Conservation (phyloP, 2,888 invertebrate species). For the Megamerina dolium region DNA sequence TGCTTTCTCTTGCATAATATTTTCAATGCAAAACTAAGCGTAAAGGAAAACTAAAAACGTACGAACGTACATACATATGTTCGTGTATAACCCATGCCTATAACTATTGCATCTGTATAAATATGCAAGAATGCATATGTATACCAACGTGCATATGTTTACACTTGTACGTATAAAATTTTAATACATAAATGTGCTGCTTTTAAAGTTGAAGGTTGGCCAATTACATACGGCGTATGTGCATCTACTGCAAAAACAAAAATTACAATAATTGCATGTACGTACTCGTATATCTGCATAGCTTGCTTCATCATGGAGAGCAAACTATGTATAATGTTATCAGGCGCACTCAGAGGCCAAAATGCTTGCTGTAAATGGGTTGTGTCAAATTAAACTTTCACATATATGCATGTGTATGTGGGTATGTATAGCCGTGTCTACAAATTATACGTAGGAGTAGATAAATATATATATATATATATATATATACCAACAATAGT, state of each 20-base stretch:
- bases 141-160: slow-evolving; percentile 2
- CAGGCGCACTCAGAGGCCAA: not conserved
- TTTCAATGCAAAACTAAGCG: too few relatives aligned
- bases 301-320: too few relatives aligned
- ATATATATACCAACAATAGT: not conserved
- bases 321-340: too few relatives aligned
- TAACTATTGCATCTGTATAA: too few relatives aligned
- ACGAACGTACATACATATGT: too few relatives aligned
- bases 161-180: slow-evolving; percentile 12
- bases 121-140: too few relatives aligned
- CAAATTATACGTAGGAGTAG: not conserved
- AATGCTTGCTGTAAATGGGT: not conserved
- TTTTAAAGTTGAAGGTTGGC: slow-evolving; percentile 25
- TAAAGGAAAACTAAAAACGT: too few relatives aligned
- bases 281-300: too few relatives aligned
- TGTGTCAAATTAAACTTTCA: slow-evolving; percentile 1
- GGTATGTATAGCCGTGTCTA: not conserved
- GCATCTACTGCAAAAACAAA: too few relatives aligned
- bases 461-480: slow-evolving; percentile 3
- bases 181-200: slow-evolving; percentile 7
- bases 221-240: slow-evolving; percentile 27
- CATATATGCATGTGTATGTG: not conserved
- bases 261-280: too few relatives aligned
- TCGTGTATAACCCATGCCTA: too few relatives aligned
- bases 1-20: too few relatives aligned